Conservation (phyloP, 2,113 vertebrate genomes). For the Rattus rattus region DNA sequence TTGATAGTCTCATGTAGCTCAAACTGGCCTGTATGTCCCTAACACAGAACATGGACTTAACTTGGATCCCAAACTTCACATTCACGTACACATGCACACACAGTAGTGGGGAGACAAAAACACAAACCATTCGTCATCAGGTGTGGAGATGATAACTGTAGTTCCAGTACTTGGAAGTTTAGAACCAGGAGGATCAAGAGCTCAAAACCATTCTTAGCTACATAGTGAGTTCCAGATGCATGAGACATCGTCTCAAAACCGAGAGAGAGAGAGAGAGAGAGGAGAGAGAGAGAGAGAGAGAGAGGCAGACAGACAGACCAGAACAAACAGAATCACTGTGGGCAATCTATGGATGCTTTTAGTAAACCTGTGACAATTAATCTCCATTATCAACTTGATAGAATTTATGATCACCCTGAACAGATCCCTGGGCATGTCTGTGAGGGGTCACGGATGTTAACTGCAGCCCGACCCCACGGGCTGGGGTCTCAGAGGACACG, state of each 20-base stretch:
- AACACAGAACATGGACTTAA: not conserved
- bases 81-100: not conserved
- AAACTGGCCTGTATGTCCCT: not conserved
- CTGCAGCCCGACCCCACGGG: not conserved
- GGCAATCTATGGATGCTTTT: not conserved
- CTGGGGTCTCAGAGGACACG: not conserved
- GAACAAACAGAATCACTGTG: not conserved
- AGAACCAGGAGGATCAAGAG: not conserved
- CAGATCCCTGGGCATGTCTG: not conserved
- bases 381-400: not conserved
- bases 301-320: not conserved
- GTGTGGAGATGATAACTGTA: not conserved
- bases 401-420: not conserved
- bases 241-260: not conserved
- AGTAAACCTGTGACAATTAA: not conserved
- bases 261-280: rapidly evolving
- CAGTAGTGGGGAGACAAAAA: not conserved
- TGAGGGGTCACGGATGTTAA: not conserved
- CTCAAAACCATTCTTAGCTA: not conserved
- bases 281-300: too few species aligned
- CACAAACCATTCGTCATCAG: not conserved
- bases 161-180: not conserved
- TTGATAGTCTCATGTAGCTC: not conserved
- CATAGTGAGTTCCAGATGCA: not conserved
- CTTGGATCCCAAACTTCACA: not conserved